phyloP scores from a whole-genome alignment of 1,140 invertebrate species.

The Vanessa atalanta region DNA sequence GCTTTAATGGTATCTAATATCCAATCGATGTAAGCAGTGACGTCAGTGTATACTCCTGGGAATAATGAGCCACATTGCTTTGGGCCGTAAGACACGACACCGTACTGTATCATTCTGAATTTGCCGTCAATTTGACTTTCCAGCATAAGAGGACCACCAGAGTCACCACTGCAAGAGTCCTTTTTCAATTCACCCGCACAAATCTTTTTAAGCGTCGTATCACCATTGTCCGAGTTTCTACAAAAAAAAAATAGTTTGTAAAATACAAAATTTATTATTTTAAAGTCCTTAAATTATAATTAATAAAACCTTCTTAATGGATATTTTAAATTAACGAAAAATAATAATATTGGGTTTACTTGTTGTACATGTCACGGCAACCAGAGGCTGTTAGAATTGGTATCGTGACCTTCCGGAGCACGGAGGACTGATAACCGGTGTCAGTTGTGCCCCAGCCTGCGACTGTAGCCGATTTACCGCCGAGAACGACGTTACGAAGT shows the following conservation, averaged over 20 bases:
- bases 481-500: slow-evolving; percentile 23
- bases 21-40: slow-evolving; percentile 43
- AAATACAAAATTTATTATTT: background rate
- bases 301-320: no score
- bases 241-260: background rate
- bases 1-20: slow-evolving; percentile 43
- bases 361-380: slow-evolving; percentile 30
- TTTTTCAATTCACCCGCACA: slow-evolving; percentile 37
- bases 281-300: background rate
- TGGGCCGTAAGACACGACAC: slow-evolving; percentile 43
- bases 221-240: background rate
- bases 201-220: slow-evolving; percentile 29
- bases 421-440: slow-evolving; percentile 19
- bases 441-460: slow-evolving; percentile 46
- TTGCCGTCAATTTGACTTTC: slow-evolving; percentile 21
- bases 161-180: slow-evolving; percentile 47
- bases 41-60: slow-evolving; percentile 46
- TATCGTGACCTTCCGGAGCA: slow-evolving; percentile 37
- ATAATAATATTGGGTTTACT: slow-evolving; percentile 18
- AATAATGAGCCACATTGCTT: slow-evolving; percentile 31
- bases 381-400: slow-evolving; percentile 11
- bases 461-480: slow-evolving; percentile 27
- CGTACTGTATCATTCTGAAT: slow-evolving; percentile 38
- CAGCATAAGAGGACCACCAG: slow-evolving; percentile 47
- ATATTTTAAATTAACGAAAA: background rate